A percentile compares a stretch with the other conserved stretches of the same genome.
Evolutionary conservation across 2,797 vertebrate genomes (phyloP).

Genomic region (Threskiornis aethiopicus): DNA sequence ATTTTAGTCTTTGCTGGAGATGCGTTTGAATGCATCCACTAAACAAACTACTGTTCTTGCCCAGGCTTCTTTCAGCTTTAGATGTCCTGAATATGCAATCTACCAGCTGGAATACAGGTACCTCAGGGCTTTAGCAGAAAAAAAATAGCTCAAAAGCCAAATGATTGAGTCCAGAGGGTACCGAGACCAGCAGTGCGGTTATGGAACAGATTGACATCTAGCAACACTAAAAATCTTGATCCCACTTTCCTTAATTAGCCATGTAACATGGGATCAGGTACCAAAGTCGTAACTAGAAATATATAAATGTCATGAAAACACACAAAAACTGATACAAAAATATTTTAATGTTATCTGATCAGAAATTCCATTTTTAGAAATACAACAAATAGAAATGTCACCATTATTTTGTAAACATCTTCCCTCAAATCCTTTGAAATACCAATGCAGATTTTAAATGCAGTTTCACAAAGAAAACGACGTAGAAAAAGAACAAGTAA

Average conservation of each 20-base stretch:
- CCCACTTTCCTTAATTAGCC: background rate
- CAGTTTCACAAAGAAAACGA: background rate
- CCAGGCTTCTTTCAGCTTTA: background rate
- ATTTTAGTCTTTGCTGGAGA: background rate
- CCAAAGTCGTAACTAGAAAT: background rate
- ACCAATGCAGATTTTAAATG: background rate
- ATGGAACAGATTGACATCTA: background rate
- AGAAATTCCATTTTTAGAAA: background rate
- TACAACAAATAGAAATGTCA: background rate
- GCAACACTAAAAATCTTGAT: background rate
- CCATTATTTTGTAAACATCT: background rate
- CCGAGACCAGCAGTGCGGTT: background rate
- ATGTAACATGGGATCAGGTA: background rate
- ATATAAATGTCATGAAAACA: background rate
- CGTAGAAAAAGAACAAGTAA: background rate
- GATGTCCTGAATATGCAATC: background rate
- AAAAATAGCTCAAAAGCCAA: background rate
- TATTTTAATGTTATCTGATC: conserved; percentile 20
- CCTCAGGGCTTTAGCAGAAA: background rate
- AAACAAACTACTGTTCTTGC: background rate
- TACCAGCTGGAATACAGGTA: background rate
- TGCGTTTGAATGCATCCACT: background rate
- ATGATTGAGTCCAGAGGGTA: background rate
- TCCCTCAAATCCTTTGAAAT: background rate
- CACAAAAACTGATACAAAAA: background rate